Evolutionary conservation across 2,113 vertebrate species (phyloP).

Genomic region (Hippocampus abdominalis): DNA sequence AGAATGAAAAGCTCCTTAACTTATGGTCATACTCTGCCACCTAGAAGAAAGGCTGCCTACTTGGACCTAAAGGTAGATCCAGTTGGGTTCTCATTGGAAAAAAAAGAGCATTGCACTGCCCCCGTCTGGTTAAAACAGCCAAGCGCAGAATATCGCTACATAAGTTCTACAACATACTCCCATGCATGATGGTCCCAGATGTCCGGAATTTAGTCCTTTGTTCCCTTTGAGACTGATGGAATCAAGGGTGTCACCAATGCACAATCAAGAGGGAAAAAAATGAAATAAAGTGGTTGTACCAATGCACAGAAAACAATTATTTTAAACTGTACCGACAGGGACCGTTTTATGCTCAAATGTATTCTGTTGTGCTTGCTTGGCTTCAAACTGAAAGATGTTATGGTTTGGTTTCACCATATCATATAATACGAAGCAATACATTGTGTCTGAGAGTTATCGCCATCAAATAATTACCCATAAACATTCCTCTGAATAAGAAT

Average conservation of each 20-base stretch:
- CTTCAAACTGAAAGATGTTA: not conserved
- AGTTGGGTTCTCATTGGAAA: not conserved
- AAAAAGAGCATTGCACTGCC: slow-evolving; percentile 35
- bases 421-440: not conserved
- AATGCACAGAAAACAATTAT: not conserved
- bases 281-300: too few relatives aligned
- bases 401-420: not conserved
- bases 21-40: not conserved
- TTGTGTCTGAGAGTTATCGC: not conserved
- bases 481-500: not conserved
- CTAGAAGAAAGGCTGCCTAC: not conserved
- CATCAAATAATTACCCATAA: not conserved
- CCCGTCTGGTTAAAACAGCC: slow-evolving; percentile 19
- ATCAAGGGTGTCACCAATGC: too few relatives aligned
- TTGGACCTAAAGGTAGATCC: not conserved
- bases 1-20: not conserved
- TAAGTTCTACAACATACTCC: too few relatives aligned
- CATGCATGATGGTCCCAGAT: not conserved
- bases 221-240: not conserved
- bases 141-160: not conserved
- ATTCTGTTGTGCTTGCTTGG: too few relatives aligned
- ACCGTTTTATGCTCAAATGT: too few relatives aligned
- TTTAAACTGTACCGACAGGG: not conserved
- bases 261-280: too few relatives aligned
- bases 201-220: not conserved